Percentiles rank a stretch among this genome's conserved stretches.
These are phyloP conservation scores for Stichopus chloronotus DNA, from an alignment of 35 echinoderm and acorn worm species.

Conservation along the genomic window DNA sequence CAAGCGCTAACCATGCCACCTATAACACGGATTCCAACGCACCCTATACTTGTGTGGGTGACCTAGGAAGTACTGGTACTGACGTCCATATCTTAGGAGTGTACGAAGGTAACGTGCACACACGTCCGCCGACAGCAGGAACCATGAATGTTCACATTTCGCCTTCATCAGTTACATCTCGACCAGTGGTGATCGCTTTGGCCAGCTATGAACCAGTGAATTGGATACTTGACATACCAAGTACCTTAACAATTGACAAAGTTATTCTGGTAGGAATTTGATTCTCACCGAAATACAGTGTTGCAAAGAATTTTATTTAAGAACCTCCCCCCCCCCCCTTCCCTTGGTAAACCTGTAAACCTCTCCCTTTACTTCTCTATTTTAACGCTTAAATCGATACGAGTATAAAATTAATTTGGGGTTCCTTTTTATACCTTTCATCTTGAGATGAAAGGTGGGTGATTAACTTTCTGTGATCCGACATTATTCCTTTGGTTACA, in stretches of 20 bases:
- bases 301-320: too few species aligned
- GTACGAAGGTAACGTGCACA: slow-evolving; percentile 76
- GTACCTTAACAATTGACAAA: slow-evolving; percentile 48
- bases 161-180: neutral
- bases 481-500: too few species aligned
- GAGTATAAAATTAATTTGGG: too few species aligned
- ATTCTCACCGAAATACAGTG: neutral
- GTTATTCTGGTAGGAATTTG: slow-evolving; percentile 68
- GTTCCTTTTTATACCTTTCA: too few species aligned
- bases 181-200: slow-evolving; percentile 63
- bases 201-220: slow-evolving; percentile 79
- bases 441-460: too few species aligned
- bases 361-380: too few species aligned
- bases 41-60: slow-evolving; percentile 61
- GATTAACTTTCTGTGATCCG: too few species aligned
- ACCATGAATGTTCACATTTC: slow-evolving; percentile 55
- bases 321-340: too few species aligned
- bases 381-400: too few species aligned
- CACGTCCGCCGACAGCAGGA: slow-evolving; percentile 65
- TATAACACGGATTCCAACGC: neutral
- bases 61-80: neutral
- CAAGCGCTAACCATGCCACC: slow-evolving; percentile 37
- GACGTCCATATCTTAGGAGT: slow-evolving; percentile 67
- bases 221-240: slow-evolving; percentile 58
- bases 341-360: too few species aligned